Base-by-base conservation (phyloP, 2,888 invertebrate genomes). In the Opisthograptis luteolata region DNA sequence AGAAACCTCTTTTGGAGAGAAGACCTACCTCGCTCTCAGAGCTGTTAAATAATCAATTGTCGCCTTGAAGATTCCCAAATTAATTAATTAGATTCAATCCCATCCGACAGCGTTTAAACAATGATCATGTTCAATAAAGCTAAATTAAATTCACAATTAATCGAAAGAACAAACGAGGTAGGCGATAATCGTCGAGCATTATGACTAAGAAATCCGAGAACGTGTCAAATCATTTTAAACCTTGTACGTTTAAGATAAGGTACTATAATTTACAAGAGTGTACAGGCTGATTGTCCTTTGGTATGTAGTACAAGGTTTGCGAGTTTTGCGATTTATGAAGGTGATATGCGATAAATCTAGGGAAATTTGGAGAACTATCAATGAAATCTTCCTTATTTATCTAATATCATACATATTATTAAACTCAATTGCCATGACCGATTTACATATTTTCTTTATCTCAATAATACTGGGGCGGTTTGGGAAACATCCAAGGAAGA, bases 241-340 rank as follows among this genome's bases (percentile, higher is more conserved):
- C n/a, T 25, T 27, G 9, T 28, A 4, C 2, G 9, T 20, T 7
- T 19, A 1, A 1, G 8, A 35, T 43, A 43, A 27, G 7, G 34
- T 9, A n/a, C 7, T 9, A 8, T 15, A 15, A 30, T 9, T 2
- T 14, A 14, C 2, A 6, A 5, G 12, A 10, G 2, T 8, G n/a
- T 10, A 9, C 5, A 9, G 9, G 9, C 6, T 28, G 17, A 15
- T 27, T 35, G 43, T 27, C 44, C 44, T 36, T 22, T 14, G 30
- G n/a, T n/a, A 9, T 22, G 44, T 44, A 20, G 44, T 10, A 36
- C 44, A 36, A 44, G 44, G 44, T n/a, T 32, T 4, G 24, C 30
- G 9, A 9, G n/a, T n/a, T 8, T 28, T 9, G 5, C 17, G 5
- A 17, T 3, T n/a, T n/a, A n/a, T 20, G 27, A 35, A 35, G 35